Conservation (phyloP, 2,797 vertebrate genomes). For the Champsocephalus esox region DNA sequence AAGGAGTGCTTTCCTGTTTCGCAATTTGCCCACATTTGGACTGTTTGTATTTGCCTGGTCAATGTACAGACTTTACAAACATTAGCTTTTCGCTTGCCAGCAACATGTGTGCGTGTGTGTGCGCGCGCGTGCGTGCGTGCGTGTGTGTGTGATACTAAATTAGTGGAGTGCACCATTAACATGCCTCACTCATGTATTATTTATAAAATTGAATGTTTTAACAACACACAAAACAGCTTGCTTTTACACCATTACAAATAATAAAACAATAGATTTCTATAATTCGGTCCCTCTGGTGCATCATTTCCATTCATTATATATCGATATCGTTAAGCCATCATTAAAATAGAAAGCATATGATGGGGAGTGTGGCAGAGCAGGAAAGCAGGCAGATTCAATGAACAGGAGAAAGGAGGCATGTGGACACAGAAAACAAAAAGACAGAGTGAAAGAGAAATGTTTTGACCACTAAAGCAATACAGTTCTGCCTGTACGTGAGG, state of each 20-base stretch:
- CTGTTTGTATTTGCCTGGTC: neutral
- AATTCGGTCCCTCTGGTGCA: constrained; percentile 10
- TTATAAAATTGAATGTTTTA: neutral
- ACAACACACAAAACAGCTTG: constrained; percentile 2
- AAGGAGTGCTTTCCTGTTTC: neutral
- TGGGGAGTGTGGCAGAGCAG: neutral
- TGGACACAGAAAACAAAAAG: neutral
- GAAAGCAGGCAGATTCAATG: neutral
- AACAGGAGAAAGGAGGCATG: neutral
- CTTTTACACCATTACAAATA: constrained; percentile 46
- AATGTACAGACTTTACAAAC: too few species aligned
- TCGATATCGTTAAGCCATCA: neutral
- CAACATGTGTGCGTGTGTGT: too few species aligned
- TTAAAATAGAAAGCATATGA: constrained; percentile 20
- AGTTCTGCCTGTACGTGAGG: constrained; percentile 5
- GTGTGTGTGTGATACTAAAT: neutral
- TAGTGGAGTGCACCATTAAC: too few species aligned
- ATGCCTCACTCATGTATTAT: neutral
- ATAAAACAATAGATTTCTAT: constrained; percentile 37
- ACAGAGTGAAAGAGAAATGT: neutral
- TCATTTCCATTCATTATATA: constrained; percentile 27
- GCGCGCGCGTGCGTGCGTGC: too few species aligned
- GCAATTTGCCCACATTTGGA: neutral
- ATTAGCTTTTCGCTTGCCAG: too few species aligned
- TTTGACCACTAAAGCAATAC: constrained; percentile 9